Evolutionary conservation across 2,113 vertebrate genomes (phyloP).

Genomic region (Mirounga angustirostris): DNA sequence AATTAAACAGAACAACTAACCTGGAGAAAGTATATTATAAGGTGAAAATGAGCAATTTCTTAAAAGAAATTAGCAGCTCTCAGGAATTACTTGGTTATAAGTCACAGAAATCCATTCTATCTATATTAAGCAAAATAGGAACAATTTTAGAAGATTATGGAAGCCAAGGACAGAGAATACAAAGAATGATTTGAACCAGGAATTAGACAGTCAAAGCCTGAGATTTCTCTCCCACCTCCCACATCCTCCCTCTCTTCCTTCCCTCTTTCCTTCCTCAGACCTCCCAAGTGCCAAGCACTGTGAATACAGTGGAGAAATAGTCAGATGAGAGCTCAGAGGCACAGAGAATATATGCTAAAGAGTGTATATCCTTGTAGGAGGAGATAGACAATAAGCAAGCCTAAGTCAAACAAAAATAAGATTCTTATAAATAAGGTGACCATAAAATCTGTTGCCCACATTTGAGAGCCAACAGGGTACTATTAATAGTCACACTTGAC

Average conservation of each 20-base stretch:
- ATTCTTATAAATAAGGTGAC: neutral
- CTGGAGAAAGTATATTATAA: neutral
- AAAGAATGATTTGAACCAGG: neutral
- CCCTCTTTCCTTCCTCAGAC: neutral
- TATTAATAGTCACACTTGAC: slow-evolving; percentile 14
- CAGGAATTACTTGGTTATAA: slow-evolving; percentile 26
- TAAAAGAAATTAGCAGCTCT: slow-evolving; percentile 1
- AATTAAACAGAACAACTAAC: neutral
- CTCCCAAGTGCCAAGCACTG: neutral
- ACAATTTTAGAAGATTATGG: neutral
- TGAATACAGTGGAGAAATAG: neutral
- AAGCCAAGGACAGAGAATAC: neutral
- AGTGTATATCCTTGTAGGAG: neutral
- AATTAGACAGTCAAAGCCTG: neutral
- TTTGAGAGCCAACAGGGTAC: neutral
- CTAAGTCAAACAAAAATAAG: neutral
- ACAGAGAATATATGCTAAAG: neutral
- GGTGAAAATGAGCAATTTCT: neutral
- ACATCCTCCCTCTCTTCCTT: neutral
- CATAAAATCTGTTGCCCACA: neutral
- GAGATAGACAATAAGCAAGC: neutral
- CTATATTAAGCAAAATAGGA: neutral
- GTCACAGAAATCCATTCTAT: neutral
- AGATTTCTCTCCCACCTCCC: neutral
- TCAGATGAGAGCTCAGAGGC: neutral